A percentile compares a stretch with the other conserved stretches of the same genome.
phyloP scores from a whole-genome alignment of 2,797 vertebrate genomes.

The Erpetoichthys calabaricus region DNA sequence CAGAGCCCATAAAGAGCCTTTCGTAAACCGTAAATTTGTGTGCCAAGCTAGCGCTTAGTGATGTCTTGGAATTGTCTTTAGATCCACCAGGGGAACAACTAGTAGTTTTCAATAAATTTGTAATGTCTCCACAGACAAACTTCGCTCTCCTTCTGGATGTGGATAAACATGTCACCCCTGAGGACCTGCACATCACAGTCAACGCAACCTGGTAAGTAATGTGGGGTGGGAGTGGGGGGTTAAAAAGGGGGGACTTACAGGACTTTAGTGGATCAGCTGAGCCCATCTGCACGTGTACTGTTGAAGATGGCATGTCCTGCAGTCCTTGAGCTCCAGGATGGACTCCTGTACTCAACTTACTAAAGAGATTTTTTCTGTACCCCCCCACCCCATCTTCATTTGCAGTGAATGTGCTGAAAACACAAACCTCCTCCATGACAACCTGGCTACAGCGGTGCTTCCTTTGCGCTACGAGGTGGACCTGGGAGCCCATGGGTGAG shows the following conservation, averaged over 20 bases:
- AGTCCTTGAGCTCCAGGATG: too few relatives aligned
- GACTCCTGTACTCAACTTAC: conserved; percentile 6
- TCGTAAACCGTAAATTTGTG: too few relatives aligned
- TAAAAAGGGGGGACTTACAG: too few relatives aligned
- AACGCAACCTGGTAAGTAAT: conserved; percentile 61
- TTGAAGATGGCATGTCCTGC: too few relatives aligned
- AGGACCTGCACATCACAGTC: conserved; percentile 57
- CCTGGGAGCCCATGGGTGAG: conserved; percentile 72
- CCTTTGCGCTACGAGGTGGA: conserved; percentile 69
- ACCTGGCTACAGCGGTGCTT: conserved; percentile 44
- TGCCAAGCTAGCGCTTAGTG: too few relatives aligned
- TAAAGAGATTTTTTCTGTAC: conserved; percentile 9
- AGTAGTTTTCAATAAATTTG: too few relatives aligned
- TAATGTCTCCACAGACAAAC: conserved; percentile 50
- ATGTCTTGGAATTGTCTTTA: too few relatives aligned
- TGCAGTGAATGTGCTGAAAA: conserved; percentile 69
- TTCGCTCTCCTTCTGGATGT: conserved; percentile 77
- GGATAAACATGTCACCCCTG: conserved; percentile 63
- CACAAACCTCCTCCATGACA: conserved; percentile 44
- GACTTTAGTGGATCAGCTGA: too few relatives aligned
- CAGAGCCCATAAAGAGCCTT: too few relatives aligned
- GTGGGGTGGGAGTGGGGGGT: too few relatives aligned
- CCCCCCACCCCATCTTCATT: conserved; percentile 15
- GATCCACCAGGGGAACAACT: too few relatives aligned
- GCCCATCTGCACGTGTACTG: too few relatives aligned